A percentile compares a stretch with the other conserved stretches of the same genome.
Conservation (phyloP, 2,797 vertebrate genomes). For the Rhinogobio ventralis region DNA sequence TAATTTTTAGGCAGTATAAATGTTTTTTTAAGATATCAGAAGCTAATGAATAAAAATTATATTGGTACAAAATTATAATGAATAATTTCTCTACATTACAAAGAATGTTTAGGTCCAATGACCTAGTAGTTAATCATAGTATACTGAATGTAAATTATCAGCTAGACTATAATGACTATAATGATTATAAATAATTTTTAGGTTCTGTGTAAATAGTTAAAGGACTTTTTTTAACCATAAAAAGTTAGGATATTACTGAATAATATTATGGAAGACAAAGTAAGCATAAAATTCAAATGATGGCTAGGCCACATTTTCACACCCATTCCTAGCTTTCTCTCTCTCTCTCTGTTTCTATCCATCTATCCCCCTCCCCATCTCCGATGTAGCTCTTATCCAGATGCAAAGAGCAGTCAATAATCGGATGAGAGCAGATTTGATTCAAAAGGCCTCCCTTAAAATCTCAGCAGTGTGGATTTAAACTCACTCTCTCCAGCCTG, state of each 20-base stretch:
- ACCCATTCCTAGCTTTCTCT: conserved; percentile 50
- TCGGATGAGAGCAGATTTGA: conserved; percentile 84
- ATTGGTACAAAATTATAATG: neutral
- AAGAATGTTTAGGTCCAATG: neutral
- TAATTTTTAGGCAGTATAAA: neutral
- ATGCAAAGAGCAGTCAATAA: conserved; percentile 86
- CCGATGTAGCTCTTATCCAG: conserved; percentile 80
- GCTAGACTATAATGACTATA: too few relatives aligned
- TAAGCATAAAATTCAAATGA: conserved; percentile 51
- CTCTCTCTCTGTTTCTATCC: conserved; percentile 54
- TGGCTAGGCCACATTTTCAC: conserved; percentile 52
- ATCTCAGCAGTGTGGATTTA: conserved; percentile 83
- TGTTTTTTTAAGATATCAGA: neutral
- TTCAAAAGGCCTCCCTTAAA: conserved; percentile 82
- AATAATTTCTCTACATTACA: neutral
- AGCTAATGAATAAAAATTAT: neutral
- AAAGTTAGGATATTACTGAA: neutral
- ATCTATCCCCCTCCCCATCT: conserved; percentile 66
- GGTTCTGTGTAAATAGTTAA: neutral
- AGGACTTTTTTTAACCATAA: neutral
- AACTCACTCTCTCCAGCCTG: conserved; percentile 72
- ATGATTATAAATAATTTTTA: neutral
- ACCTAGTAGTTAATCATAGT: neutral
- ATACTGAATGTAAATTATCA: neutral
- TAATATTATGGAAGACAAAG: neutral